Base-by-base conservation (phyloP, 2,113 vertebrate genomes). In the Suncus etruscus region DNA sequence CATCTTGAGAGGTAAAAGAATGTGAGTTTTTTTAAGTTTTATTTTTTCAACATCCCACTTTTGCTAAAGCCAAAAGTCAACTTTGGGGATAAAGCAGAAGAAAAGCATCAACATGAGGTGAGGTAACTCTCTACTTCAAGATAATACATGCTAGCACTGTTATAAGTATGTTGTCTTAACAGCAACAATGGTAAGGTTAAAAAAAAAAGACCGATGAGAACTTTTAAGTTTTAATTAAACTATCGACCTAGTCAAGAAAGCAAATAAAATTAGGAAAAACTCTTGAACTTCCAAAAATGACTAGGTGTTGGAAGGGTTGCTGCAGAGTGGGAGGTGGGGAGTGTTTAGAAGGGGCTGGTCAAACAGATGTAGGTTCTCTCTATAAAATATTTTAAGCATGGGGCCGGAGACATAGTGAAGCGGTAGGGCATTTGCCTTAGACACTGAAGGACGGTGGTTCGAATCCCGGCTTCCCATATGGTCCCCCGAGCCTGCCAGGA, bases 11-110 rank as follows among this genome's bases (percentile, higher is more conserved):
- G 11, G 18, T 61, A 39, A 92, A 51, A 24, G 24, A 15, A 6
- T 79, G 86, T 74, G 20, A n/a, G n/a, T 68, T 29, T 87, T 92
- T 83, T 51, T 8, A 29, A 66, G 65, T 66, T 66, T 66, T 66
- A 1, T 66, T 18, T 70, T 91, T 79, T 92, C 29, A 79, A 2
- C 54, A 27, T 66, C 50, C 39, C 58, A 16, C 27, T 89, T 93
- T 93, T 91, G 31, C 85, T 16, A n/a, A 84, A 89, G 65, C 8
- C 61, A 29, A 80, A 91, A 80, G 79, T 1, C 61, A 83, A 61
- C 45, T 6, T 50, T 45, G 0, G 45, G 22, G 12, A 8, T 77
- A 63, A 86, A 94, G 77, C 54, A 84, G 24, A 79, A 39, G 72
- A 84, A 83, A 86, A 93, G 4, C 45, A 92, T 22, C 16, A 61